These are phyloP conservation scores for Drosophila sechellia DNA, from an alignment of 1,140 invertebrate genomes.

Conservation along the genomic window DNA sequence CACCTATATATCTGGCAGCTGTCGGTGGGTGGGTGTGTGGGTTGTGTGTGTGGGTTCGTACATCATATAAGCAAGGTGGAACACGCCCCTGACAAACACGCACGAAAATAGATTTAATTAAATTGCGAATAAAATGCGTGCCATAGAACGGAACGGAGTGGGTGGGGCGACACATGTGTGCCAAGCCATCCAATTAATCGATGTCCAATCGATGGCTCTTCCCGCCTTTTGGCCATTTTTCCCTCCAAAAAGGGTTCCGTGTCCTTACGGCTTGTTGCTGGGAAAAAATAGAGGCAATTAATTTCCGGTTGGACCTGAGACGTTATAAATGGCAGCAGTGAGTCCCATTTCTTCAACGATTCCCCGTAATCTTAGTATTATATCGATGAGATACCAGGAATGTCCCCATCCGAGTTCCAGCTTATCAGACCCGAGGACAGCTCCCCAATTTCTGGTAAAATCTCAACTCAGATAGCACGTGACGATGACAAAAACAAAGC, in stretches of 20 bases:
- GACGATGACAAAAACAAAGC: constrained; percentile 65
- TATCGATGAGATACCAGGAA: constrained; percentile 21
- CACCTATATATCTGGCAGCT: constrained; percentile 9
- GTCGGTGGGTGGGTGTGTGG: constrained; percentile 14
- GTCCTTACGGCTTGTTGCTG: constrained; percentile 14
- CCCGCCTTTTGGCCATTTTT: constrained; percentile 9
- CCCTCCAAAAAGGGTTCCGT: constrained; percentile 40
- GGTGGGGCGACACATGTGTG: constrained; percentile 22
- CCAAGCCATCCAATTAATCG: constrained; percentile 72
- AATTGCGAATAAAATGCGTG: constrained; percentile 77
- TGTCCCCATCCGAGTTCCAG: constrained; percentile 12
- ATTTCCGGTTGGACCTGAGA: constrained; percentile 54
- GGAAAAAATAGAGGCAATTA: constrained; percentile 43
- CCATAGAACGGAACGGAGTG: neutral
- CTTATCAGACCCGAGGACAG: constrained; percentile 27
- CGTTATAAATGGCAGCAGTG: constrained; percentile 3
- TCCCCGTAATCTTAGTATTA: constrained; percentile 2
- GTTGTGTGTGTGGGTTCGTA: constrained; percentile 22
- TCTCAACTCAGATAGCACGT: constrained; percentile 50
- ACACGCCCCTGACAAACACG: constrained; percentile 75
- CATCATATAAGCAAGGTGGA: constrained; percentile 56
- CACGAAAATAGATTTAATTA: constrained; percentile 81
- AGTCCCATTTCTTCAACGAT: constrained; percentile 9
- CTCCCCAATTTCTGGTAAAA: constrained; percentile 13
- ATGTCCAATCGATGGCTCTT: constrained; percentile 63